Evolutionary conservation across 2,888 invertebrate species (phyloP).

Genomic region (Lordiphosa andalusiaca): DNA sequence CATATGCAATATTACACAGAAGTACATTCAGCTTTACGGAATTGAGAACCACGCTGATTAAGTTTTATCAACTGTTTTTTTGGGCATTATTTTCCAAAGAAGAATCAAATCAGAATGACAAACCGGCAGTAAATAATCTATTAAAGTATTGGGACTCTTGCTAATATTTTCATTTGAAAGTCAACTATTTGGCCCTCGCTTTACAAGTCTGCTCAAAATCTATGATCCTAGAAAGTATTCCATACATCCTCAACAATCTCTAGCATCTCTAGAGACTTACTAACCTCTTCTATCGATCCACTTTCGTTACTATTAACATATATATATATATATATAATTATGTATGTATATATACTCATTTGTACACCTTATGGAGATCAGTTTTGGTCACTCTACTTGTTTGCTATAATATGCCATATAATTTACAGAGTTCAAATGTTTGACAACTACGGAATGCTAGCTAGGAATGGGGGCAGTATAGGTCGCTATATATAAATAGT

Average conservation of each 20-base stretch:
- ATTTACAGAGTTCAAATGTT: slow-evolving; percentile 33
- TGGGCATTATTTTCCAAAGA: too few relatives aligned
- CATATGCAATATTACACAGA: too few relatives aligned
- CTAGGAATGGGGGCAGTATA: slow-evolving; percentile 56
- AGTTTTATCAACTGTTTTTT: too few relatives aligned
- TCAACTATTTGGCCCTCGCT: too few relatives aligned
- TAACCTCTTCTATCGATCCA: not conserved
- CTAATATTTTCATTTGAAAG: too few relatives aligned
- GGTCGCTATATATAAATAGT: slow-evolving; percentile 24
- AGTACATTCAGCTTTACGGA: too few relatives aligned
- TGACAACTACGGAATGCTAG: slow-evolving; percentile 41
- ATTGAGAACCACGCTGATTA: too few relatives aligned
- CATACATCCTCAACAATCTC: slow-evolving; percentile 10
- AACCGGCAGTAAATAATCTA: slow-evolving; percentile 8
- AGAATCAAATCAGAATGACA: slow-evolving; percentile 18
- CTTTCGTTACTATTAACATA: not conserved
- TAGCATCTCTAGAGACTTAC: not conserved
- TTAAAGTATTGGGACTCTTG: slow-evolving; percentile 4
- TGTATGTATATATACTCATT: slow-evolving; percentile 13
- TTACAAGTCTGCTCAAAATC: too few relatives aligned
- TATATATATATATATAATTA: not conserved
- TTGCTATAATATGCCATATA: slow-evolving; percentile 20
- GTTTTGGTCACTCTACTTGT: slow-evolving; percentile 60
- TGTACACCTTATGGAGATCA: slow-evolving; percentile 54
- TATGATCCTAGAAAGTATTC: too few relatives aligned